A percentile compares a stretch with the other conserved stretches of the same genome.
Conservation (phyloP, 2,113 vertebrate species). For the Amblyornis subalaris region DNA sequence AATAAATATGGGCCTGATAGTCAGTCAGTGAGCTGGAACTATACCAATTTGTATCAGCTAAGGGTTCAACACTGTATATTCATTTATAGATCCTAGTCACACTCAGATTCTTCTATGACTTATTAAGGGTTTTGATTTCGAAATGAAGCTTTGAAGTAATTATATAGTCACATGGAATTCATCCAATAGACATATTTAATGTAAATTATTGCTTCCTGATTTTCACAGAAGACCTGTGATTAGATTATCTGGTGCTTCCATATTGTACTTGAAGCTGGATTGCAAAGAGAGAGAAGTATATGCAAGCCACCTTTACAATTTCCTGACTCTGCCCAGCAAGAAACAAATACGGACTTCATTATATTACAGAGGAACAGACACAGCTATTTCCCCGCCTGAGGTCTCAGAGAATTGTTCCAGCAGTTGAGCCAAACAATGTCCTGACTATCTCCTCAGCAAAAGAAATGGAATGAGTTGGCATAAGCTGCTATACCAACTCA, state of each 20-base stretch:
- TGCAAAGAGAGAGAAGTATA: background rate
- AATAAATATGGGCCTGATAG: constrained; percentile 32
- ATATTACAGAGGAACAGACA: constrained; percentile 21
- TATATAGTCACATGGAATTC: constrained; percentile 48
- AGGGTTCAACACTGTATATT: background rate
- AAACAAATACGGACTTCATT: background rate
- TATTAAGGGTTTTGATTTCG: constrained; percentile 56
- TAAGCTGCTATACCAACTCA: constrained; percentile 18
- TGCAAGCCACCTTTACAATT: constrained; percentile 21
- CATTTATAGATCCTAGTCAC: constrained; percentile 24
- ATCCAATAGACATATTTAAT: constrained; percentile 58
- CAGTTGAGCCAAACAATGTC: constrained; percentile 38
- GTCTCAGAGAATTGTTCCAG: constrained; percentile 29
- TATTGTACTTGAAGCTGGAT: constrained; percentile 10
- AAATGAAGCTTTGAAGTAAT: constrained; percentile 56
- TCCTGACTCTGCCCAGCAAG: constrained; percentile 13
- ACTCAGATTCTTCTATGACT: constrained; percentile 33
- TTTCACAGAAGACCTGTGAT: constrained; percentile 45
- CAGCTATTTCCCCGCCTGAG: constrained; percentile 22
- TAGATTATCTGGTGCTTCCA: constrained; percentile 38
- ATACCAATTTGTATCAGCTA: constrained; percentile 32
- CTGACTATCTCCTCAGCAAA: constrained; percentile 24
- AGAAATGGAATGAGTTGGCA: constrained; percentile 17
- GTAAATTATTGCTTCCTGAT: constrained; percentile 58
- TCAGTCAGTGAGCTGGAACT: constrained; percentile 24